These are phyloP conservation scores for Linyphia triangularis DNA, from an alignment of 2,888 invertebrate genomes.

Conservation along the genomic window DNA sequence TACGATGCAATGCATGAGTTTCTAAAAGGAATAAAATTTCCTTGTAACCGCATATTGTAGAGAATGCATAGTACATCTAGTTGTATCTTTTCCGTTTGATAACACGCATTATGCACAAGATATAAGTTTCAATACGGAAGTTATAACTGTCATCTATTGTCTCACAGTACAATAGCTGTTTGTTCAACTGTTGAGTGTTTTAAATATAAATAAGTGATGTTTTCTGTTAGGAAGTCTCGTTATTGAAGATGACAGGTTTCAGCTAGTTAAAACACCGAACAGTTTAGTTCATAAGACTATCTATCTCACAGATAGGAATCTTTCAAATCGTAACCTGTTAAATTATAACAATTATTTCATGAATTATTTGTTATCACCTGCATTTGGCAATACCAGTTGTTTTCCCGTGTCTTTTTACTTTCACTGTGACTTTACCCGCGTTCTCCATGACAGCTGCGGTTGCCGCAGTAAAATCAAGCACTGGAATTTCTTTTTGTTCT, in stretches of 20 bases:
- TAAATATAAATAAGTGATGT: neutral
- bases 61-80: neutral
- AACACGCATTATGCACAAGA: neutral
- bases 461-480: conserved; percentile 83
- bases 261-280: neutral
- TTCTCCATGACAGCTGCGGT: conserved; percentile 83
- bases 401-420: conserved; percentile 81
- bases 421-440: conserved; percentile 80
- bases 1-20: too few relatives aligned
- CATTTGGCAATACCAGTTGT: conserved; percentile 81
- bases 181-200: neutral
- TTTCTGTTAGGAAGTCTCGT: neutral
- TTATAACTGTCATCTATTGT: neutral
- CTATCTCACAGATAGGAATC: too few relatives aligned
- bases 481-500: conserved; percentile 78
- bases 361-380: conserved; percentile 79
- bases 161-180: neutral
- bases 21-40: too few relatives aligned
- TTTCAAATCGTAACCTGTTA: too few relatives aligned
- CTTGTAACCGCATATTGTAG: neutral
- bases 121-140: neutral
- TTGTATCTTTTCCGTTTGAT: neutral
- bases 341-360: too few relatives aligned
- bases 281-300: too few relatives aligned
- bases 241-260: neutral